Base-by-base conservation (phyloP, 2,797 vertebrate genomes). In the Xenops minutus region DNA sequence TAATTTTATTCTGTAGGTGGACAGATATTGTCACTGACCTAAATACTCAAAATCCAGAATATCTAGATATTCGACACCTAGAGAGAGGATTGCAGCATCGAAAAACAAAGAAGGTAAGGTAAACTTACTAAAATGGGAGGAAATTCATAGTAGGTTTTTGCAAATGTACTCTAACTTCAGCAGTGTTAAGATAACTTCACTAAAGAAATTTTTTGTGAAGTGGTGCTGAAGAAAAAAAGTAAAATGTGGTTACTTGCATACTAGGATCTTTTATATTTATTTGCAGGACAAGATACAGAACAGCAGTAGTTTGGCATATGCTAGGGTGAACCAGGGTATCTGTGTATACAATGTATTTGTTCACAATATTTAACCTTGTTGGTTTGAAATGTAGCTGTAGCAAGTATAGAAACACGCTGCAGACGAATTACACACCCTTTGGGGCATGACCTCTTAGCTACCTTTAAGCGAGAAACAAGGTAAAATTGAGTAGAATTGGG, bases 31-130 rank as follows among this genome's bases (percentile, higher is more conserved):
- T 99, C 95, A 99, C 98, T 16, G 99, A 99, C 96, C 98, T 99
- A 52, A 99, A 99, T 95, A 99, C 99, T 59, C 99, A 99, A 95
- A 99, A 99, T 93, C 99, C 99, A 81, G 99, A 99, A 76, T 99
- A 99, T 95, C 96, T 99, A 97, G 99, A 99, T 96, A 99, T 99
- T 89, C 99, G 99, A 58, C 99, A 99, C 94, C 98, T 99, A 48
- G 99, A 99, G 97, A 98, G 99, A 93, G 99, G 99, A 39, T 97
- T 99, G 85, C 99, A 99, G 88, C 98, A 98, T 91, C 98, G 99
- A 87, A 99, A 99, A 98, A 99, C 99, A 93, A 99, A 99, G 96
- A 99, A 99, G 99, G 99, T 99, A 96, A 96, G 67, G 79, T 44
- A 46, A 83, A 46, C 22, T 84, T 63, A 49, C 0, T 13, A 24